Evolutionary conservation across 2,113 vertebrate genomes (phyloP).

Genomic region (Pituophis catenifer): DNA sequence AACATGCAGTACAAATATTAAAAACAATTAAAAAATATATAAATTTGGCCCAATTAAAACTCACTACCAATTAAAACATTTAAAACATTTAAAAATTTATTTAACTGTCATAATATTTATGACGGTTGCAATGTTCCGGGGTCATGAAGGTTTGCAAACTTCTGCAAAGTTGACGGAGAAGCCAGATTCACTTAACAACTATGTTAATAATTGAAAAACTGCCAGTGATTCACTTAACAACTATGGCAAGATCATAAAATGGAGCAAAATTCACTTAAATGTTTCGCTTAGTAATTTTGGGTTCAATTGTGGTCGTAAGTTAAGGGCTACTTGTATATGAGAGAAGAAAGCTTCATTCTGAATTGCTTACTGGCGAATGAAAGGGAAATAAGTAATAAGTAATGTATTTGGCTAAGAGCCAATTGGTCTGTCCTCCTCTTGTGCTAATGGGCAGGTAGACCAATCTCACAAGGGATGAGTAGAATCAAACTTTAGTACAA

Average conservation of each 20-base stretch:
- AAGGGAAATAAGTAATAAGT: not conserved
- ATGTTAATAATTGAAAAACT: too few relatives aligned
- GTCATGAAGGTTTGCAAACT: not conserved
- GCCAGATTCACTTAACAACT: not conserved
- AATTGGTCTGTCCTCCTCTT: not conserved
- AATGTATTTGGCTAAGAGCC: not conserved
- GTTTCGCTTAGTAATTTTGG: too few relatives aligned
- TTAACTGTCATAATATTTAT: too few relatives aligned
- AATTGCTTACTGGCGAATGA: not conserved
- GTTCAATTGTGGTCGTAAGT: too few relatives aligned
- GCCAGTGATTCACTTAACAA: too few relatives aligned
- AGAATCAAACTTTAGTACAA: not conserved
- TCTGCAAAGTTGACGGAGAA: not conserved
- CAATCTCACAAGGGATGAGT: not conserved
- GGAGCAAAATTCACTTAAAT: too few relatives aligned
- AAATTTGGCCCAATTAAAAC: too few relatives aligned
- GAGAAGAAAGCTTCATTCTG: not conserved
- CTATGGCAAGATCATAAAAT: too few relatives aligned
- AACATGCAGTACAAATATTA: too few relatives aligned
- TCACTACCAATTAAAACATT: too few relatives aligned
- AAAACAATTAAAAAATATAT: too few relatives aligned
- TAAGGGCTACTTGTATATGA: not conserved
- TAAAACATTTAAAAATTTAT: too few relatives aligned
- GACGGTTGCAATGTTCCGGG: not conserved
- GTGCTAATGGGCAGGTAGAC: not conserved